A percentile compares a stretch with the other conserved stretches of the same genome.
phyloP scores from a whole-genome alignment of 2,888 invertebrate species.

The Hylaea fasciaria region DNA sequence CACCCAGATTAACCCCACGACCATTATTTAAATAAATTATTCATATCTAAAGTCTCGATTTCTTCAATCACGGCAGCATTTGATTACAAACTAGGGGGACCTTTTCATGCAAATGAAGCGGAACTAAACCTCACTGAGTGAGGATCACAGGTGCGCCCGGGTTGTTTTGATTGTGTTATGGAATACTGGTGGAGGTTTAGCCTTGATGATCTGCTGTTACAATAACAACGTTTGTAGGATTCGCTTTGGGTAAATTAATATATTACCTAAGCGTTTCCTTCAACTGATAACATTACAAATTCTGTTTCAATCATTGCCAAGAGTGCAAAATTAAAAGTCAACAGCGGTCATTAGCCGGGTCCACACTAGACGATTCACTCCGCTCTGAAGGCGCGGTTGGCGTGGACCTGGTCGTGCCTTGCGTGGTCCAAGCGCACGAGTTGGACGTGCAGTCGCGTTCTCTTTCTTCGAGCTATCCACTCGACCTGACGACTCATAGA shows the following conservation, averaged over 20 bases:
- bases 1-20: conserved; percentile 8
- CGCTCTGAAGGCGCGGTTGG: too few relatives aligned
- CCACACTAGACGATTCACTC: too few relatives aligned
- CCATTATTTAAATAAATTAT: conserved; percentile 25
- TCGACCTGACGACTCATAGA: too few relatives aligned
- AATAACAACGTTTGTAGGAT: conserved; percentile 21
- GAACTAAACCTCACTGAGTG: conserved; percentile 29
- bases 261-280: background rate
- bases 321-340: too few relatives aligned
- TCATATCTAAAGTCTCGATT: conserved; percentile 31
- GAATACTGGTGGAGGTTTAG: conserved; percentile 22
- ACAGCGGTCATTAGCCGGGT: too few relatives aligned
- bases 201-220: conserved; percentile 14
- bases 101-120: conserved; percentile 41
- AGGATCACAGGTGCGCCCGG: conserved; percentile 39
- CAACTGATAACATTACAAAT: background rate
- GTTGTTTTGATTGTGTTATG: conserved; percentile 43
- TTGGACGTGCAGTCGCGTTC: too few relatives aligned
- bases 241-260: conserved; percentile 13
- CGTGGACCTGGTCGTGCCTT: too few relatives aligned
- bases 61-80: conserved; percentile 32
- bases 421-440: too few relatives aligned
- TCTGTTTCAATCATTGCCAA: too few relatives aligned
- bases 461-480: too few relatives aligned
- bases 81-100: conserved; percentile 31